phyloP scores from a whole-genome alignment of 2,113 vertebrate species.

The Bucco capensis region DNA sequence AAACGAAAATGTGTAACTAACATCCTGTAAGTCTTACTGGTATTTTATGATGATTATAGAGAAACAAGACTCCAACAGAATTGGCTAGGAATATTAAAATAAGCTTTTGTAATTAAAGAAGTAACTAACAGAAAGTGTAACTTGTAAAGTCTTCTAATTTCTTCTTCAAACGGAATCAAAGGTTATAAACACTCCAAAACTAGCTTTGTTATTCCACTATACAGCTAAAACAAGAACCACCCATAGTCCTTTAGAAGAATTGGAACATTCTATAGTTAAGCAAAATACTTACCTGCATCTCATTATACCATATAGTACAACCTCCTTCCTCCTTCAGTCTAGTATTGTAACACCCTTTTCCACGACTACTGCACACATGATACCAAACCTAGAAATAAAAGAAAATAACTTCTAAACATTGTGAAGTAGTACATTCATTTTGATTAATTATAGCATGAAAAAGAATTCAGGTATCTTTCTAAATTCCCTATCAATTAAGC shows the following conservation, averaged over 20 bases:
- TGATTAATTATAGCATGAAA: neutral
- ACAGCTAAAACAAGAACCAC: neutral
- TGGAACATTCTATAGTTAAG: neutral
- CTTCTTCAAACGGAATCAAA: neutral
- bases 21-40: neutral
- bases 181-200: neutral
- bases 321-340: slow-evolving; percentile 93
- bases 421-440: neutral
- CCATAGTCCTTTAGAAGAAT: neutral
- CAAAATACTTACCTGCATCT: slow-evolving; percentile 80
- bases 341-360: slow-evolving; percentile 93
- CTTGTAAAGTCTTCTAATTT: neutral
- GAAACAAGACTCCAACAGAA: neutral
- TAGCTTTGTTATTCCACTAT: neutral
- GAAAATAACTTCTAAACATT: neutral
- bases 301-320: slow-evolving; percentile 99
- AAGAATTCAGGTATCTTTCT: neutral
- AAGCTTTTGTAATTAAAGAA: neutral
- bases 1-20: neutral
- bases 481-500: neutral
- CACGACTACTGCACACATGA: slow-evolving; percentile 89
- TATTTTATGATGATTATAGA: neutral
- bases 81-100: neutral
- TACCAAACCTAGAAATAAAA: slow-evolving; percentile 89
- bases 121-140: neutral